A percentile compares a stretch with the other conserved stretches of the same genome.
Evolutionary conservation across 2,888 invertebrate genomes (phyloP).

Genomic region (Pseudococcus viburni): DNA sequence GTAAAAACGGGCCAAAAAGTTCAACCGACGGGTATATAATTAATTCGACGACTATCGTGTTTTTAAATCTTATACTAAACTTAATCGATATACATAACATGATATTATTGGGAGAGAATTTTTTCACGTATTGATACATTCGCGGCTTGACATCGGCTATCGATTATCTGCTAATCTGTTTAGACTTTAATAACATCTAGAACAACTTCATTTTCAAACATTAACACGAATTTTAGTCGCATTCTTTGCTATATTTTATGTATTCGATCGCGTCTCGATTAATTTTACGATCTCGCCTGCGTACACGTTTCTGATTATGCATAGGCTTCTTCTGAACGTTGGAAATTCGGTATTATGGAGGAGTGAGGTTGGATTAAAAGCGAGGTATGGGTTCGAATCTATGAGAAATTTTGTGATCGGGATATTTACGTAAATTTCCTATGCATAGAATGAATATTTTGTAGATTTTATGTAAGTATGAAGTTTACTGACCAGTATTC

Average conservation of each 20-base stretch:
- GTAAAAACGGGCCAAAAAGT: conserved; percentile 28
- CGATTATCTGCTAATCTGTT: conserved; percentile 57
- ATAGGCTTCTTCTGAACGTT: neutral
- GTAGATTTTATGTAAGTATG: neutral
- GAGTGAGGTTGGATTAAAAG: neutral
- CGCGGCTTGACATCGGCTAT: conserved; percentile 39
- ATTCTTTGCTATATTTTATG: conserved; percentile 56
- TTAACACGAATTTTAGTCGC: conserved; percentile 56
- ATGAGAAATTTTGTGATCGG: neutral
- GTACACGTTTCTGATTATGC: neutral
- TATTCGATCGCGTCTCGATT: conserved; percentile 47
- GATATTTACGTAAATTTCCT: neutral
- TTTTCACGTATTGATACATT: conserved; percentile 41
- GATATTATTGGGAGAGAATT: conserved; percentile 48
- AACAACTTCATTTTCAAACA: conserved; percentile 56
- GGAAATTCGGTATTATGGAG: neutral
- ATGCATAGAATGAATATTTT: neutral
- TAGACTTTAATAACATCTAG: conserved; percentile 52
- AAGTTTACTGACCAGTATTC: neutral
- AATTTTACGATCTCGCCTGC: conserved; percentile 35
- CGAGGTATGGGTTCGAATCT: neutral
- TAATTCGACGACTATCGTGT: conserved; percentile 40
- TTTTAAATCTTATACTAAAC: neutral
- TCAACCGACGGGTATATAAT: conserved; percentile 21
- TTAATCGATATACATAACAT: conserved; percentile 33